These are phyloP conservation scores for Sarcophaga carnaria DNA, from an alignment of 2,888 invertebrate genomes.

Conservation along the genomic window DNA sequence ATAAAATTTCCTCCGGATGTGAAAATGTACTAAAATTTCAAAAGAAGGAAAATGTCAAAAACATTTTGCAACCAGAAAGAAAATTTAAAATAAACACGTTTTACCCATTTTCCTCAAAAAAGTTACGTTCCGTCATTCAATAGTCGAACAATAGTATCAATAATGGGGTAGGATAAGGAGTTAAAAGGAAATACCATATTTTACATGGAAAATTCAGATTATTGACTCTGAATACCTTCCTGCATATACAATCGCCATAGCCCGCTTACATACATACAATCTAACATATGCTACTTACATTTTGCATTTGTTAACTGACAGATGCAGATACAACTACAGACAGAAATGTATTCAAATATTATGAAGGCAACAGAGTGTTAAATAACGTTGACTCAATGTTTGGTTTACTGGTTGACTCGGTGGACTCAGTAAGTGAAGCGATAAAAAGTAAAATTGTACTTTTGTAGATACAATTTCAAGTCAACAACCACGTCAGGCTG, in stretches of 20 bases:
- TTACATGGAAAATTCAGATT: constrained; percentile 38
- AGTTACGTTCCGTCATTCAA: constrained; percentile 28
- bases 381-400: constrained; percentile 65
- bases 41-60: constrained; percentile 23
- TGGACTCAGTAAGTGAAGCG: constrained; percentile 59
- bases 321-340: constrained; percentile 5
- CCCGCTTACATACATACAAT: constrained; percentile 3
- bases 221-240: constrained; percentile 55
- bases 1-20: too few relatives aligned
- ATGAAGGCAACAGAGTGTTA: constrained; percentile 65
- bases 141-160: constrained; percentile 37
- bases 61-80: background rate
- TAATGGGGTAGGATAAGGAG: background rate
- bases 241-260: constrained; percentile 38
- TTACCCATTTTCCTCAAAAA: constrained; percentile 24
- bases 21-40: too few relatives aligned
- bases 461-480: constrained; percentile 46
- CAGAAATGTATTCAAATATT: constrained; percentile 56
- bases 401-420: constrained; percentile 63
- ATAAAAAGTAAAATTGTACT: constrained; percentile 47
- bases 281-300: background rate
- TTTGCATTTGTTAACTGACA: background rate
- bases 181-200: constrained; percentile 11
- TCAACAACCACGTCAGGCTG: constrained; percentile 24
- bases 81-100: constrained; percentile 32